phyloP scores from a whole-genome alignment of 1,140 invertebrate genomes.

The Pantala flavescens region DNA sequence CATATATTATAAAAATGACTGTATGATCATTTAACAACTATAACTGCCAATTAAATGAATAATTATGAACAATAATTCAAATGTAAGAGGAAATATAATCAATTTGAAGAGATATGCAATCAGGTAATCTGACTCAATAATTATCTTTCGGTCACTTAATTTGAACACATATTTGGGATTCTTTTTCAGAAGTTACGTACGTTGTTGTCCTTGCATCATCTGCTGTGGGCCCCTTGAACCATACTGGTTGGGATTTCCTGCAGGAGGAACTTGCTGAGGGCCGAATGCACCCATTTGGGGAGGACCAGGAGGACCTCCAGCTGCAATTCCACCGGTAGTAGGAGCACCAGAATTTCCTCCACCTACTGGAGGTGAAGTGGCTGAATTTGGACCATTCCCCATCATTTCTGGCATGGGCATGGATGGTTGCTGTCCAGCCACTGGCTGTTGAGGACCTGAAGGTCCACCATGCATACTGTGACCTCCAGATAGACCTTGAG shows the following conservation, averaged over 20 bases:
- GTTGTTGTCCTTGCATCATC: conserved; percentile 1
- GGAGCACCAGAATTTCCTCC: background rate
- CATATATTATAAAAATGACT: no score
- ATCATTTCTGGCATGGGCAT: background rate
- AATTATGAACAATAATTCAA: no score
- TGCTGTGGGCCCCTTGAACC: background rate
- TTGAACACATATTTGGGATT: no score
- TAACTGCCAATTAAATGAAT: no score
- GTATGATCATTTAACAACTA: no score
- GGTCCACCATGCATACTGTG: background rate
- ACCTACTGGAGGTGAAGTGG: background rate
- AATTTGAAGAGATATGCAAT: no score
- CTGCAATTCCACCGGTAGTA: background rate
- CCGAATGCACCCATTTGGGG: background rate
- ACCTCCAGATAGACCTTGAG: background rate
- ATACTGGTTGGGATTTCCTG: background rate
- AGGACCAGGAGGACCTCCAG: background rate
- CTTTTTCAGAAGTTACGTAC: no score
- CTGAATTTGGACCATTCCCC: background rate
- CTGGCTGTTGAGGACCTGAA: background rate
- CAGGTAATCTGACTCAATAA: no score
- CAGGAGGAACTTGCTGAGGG: conserved; percentile 2
- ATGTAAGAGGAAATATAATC: no score
- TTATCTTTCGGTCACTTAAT: no score
- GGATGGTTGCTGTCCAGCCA: background rate